These are phyloP conservation scores for Limenitis camilla DNA, from an alignment of 2,888 invertebrate species.

Conservation along the genomic window DNA sequence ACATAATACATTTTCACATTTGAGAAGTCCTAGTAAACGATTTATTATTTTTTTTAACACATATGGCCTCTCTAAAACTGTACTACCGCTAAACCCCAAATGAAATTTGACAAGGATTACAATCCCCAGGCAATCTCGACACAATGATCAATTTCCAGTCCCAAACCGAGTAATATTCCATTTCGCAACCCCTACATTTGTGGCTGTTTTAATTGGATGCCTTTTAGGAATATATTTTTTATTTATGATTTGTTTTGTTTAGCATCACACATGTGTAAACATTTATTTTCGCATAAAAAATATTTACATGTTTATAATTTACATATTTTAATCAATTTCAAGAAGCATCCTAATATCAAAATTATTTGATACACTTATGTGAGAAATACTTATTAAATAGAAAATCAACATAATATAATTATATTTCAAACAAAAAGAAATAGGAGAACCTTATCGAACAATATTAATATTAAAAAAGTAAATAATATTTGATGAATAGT, in stretches of 20 bases:
- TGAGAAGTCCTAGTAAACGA: neutral
- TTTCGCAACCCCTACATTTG: slow-evolving; percentile 42
- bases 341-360: too few species aligned
- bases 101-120: slow-evolving; percentile 47
- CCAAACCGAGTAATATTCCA: slow-evolving; percentile 58
- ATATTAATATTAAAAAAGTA: too few species aligned
- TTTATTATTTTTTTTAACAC: neutral
- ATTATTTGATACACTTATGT: too few species aligned
- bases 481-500: neutral
- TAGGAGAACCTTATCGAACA: too few species aligned
- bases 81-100: slow-evolving; percentile 19
- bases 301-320: too few species aligned
- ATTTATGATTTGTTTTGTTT: slow-evolving; percentile 18
- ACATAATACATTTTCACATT: neutral
- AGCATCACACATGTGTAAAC: neutral
- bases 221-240: slow-evolving; percentile 21
- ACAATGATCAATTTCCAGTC: slow-evolving; percentile 57
- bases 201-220: slow-evolving; percentile 27
- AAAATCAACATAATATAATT: too few species aligned
- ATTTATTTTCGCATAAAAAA: neutral
- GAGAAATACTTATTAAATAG: too few species aligned
- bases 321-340: too few species aligned
- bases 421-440: too few species aligned
- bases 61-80: slow-evolving; percentile 12
- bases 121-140: slow-evolving; percentile 43